Conservation (phyloP, 2,113 vertebrate genomes). For the Forbesichthys papilliferus region DNA sequence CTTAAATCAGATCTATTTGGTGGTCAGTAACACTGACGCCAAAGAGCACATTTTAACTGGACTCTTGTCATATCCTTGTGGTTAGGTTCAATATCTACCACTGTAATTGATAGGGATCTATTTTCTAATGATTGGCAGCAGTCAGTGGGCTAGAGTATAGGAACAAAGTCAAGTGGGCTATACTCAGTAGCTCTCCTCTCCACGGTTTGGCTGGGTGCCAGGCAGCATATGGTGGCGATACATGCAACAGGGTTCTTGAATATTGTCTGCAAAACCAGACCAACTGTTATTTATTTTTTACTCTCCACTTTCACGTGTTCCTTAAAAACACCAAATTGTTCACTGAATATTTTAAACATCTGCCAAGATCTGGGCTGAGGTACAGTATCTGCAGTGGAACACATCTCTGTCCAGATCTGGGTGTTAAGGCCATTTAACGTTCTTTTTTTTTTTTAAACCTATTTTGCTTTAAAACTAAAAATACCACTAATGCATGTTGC, state of each 20-base stretch:
- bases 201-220: slow-evolving; percentile 55
- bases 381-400: neutral
- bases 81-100: slow-evolving; percentile 36
- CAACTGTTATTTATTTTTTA: slow-evolving; percentile 41
- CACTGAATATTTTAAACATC: slow-evolving; percentile 37
- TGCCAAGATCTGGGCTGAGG: slow-evolving; percentile 8
- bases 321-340: slow-evolving; percentile 30
- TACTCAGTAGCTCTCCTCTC: slow-evolving; percentile 35
- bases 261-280: slow-evolving; percentile 49
- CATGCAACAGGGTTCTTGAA: slow-evolving; percentile 51
- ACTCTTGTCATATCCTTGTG: slow-evolving; percentile 24
- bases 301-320: slow-evolving; percentile 11
- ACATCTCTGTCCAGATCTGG: neutral
- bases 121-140: slow-evolving; percentile 59
- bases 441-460: too few species aligned
- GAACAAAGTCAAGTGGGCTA: slow-evolving; percentile 44
- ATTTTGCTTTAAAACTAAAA: too few species aligned
- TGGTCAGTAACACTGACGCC: slow-evolving; percentile 24
- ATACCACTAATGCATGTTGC: too few species aligned
- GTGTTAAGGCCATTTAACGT: neutral
- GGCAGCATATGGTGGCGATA: slow-evolving; percentile 44
- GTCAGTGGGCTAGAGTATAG: slow-evolving; percentile 35
- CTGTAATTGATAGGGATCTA: slow-evolving; percentile 64
- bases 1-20: slow-evolving; percentile 13
- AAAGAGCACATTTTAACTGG: slow-evolving; percentile 14